These are phyloP conservation scores for Passerculus sandwichensis DNA, from an alignment of 2,797 vertebrate species.

Conservation along the genomic window DNA sequence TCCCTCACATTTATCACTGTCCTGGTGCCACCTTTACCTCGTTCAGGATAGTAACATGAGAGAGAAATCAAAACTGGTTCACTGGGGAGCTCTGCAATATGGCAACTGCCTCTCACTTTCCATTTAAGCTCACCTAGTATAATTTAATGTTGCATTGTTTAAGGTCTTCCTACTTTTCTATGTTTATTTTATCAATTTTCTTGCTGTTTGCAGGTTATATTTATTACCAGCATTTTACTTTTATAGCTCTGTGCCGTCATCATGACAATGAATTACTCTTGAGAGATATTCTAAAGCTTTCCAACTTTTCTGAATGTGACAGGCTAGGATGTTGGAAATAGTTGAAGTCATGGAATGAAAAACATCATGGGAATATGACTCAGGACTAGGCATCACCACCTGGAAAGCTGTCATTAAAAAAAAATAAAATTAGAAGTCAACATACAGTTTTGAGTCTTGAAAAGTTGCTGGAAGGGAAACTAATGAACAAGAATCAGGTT, in stretches of 20 bases:
- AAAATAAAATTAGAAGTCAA: background rate
- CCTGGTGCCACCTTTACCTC: background rate
- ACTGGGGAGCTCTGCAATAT: background rate
- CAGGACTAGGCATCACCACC: slow-evolving; percentile 50
- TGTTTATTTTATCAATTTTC: background rate
- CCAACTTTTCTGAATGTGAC: slow-evolving; percentile 34
- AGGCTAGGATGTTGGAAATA: slow-evolving; percentile 21
- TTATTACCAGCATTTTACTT: slow-evolving; percentile 10
- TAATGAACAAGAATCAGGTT: background rate
- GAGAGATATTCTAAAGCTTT: slow-evolving; percentile 9
- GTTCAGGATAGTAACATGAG: background rate
- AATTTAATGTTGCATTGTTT: background rate
- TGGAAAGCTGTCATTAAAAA: slow-evolving; percentile 51
- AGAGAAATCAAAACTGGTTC: background rate
- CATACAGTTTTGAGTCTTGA: background rate
- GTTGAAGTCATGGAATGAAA: slow-evolving; percentile 44
- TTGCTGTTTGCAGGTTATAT: background rate
- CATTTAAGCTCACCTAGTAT: background rate
- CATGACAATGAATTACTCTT: slow-evolving; percentile 29
- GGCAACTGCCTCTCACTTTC: background rate
- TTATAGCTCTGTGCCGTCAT: background rate
- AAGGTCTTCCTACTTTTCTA: background rate
- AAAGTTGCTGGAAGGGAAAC: background rate
- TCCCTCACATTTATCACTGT: background rate
- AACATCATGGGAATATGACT: slow-evolving; percentile 57